These are phyloP conservation scores for Papilio helenus DNA, from an alignment of 1,140 invertebrate species.

Conservation along the genomic window DNA sequence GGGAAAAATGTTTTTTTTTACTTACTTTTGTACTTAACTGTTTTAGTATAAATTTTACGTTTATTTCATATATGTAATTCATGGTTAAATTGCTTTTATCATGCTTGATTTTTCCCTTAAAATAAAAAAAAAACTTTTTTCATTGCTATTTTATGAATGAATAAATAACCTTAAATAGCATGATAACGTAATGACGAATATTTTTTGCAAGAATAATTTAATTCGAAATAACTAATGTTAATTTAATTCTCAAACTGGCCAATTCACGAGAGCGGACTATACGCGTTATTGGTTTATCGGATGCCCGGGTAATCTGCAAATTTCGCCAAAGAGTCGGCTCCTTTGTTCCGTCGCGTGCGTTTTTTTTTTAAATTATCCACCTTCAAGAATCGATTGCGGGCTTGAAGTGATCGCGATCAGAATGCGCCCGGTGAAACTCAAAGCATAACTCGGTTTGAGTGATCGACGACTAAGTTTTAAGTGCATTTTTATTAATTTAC, in stretches of 20 bases:
- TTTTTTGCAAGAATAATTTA: neutral
- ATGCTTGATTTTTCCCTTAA: neutral
- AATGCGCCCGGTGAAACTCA: constrained; percentile 72
- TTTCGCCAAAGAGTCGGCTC: constrained; percentile 67
- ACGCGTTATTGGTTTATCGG: constrained; percentile 77
- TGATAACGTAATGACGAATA: too few species aligned
- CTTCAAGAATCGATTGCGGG: constrained; percentile 65
- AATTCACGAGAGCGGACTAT: constrained; percentile 51
- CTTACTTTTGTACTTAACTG: neutral
- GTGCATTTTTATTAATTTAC: constrained; percentile 40
- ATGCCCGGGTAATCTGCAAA: constrained; percentile 76
- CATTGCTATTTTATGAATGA: neutral
- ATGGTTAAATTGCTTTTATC: neutral
- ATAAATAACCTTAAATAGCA: too few species aligned
- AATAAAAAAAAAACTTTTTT: neutral
- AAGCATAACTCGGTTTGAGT: constrained; percentile 64
- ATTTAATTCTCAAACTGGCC: constrained; percentile 41
- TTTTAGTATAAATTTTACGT: neutral
- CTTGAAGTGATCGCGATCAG: constrained; percentile 55
- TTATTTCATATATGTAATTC: neutral
- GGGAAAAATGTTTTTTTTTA: neutral
- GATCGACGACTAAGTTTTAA: constrained; percentile 49
- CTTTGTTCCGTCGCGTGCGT: constrained; percentile 70
- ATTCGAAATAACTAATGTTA: neutral
- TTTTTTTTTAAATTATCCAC: constrained; percentile 71